Conservation (phyloP, 2,888 invertebrate species). For the Drosophila neonasuta region DNA sequence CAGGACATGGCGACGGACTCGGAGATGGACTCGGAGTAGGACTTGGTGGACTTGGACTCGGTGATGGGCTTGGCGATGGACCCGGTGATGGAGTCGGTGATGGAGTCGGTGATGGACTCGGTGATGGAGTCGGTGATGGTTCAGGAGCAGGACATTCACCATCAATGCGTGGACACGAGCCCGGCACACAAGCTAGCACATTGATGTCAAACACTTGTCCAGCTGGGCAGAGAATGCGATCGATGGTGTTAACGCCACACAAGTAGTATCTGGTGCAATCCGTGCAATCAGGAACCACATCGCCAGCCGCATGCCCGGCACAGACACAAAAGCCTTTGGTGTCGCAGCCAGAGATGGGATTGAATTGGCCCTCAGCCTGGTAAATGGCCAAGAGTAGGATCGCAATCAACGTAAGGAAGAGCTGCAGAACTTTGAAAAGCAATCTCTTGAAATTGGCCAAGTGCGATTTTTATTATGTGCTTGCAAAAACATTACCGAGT, state of each 20-base stretch:
- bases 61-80: not conserved
- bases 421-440: constrained; percentile 20
- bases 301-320: constrained; percentile 38
- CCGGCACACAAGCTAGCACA: constrained; percentile 39
- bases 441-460: not conserved
- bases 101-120: not conserved
- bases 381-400: constrained; percentile 2
- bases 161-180: constrained; percentile 56
- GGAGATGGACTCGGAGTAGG: not conserved
- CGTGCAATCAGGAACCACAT: constrained; percentile 50
- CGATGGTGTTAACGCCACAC: constrained; percentile 27
- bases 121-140: not conserved
- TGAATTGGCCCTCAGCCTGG: not conserved
- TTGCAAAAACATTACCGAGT: constrained; percentile 45
- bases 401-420: not conserved
- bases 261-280: constrained; percentile 57
- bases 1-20: not conserved
- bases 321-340: constrained; percentile 45
- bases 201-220: constrained; percentile 32
- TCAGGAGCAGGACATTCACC: constrained; percentile 3
- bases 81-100: not conserved
- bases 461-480: no score
- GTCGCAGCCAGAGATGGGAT: constrained; percentile 10
- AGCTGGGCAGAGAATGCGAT: constrained; percentile 25
- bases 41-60: not conserved